Percentiles rank a stretch among this genome's conserved stretches.
phyloP scores from a whole-genome alignment of 2,888 invertebrate species.

The Aelia acuminata region DNA sequence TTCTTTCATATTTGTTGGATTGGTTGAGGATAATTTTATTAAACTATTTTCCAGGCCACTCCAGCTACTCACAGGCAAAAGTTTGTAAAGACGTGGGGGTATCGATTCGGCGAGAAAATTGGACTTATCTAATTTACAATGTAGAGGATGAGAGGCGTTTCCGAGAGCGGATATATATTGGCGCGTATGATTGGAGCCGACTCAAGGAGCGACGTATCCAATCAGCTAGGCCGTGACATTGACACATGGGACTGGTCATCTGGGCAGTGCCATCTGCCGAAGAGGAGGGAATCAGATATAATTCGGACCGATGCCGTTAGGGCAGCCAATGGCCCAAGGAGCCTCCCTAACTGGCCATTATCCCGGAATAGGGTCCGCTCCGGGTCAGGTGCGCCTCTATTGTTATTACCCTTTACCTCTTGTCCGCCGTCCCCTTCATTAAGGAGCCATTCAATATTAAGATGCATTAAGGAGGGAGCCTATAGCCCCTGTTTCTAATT shows the following conservation, averaged over 20 bases:
- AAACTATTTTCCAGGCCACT: too few species aligned
- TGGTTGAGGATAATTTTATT: too few species aligned
- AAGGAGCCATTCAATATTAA: conserved; percentile 53
- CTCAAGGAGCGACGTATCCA: conserved; percentile 23
- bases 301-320: conserved; percentile 53
- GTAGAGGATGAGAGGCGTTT: not conserved
- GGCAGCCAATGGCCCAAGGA: conserved; percentile 53
- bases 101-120: not conserved
- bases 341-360: conserved; percentile 53
- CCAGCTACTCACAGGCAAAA: not conserved
- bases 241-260: conserved; percentile 54
- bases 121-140: conserved; percentile 48
- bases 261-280: conserved; percentile 55
- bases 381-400: conserved; percentile 54
- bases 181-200: conserved; percentile 45
- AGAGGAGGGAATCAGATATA: conserved; percentile 50
- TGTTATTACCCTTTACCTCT: conserved; percentile 52
- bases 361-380: conserved; percentile 19
- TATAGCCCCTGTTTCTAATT: not conserved
- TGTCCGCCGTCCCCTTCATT: conserved; percentile 22
- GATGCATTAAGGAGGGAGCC: conserved; percentile 31
- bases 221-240: conserved; percentile 49
- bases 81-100: not conserved
- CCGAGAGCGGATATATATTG: conserved; percentile 11
- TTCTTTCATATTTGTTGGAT: too few species aligned